phyloP scores from a whole-genome alignment of 2,797 vertebrate genomes.

The Coregonus ussuriensis region DNA sequence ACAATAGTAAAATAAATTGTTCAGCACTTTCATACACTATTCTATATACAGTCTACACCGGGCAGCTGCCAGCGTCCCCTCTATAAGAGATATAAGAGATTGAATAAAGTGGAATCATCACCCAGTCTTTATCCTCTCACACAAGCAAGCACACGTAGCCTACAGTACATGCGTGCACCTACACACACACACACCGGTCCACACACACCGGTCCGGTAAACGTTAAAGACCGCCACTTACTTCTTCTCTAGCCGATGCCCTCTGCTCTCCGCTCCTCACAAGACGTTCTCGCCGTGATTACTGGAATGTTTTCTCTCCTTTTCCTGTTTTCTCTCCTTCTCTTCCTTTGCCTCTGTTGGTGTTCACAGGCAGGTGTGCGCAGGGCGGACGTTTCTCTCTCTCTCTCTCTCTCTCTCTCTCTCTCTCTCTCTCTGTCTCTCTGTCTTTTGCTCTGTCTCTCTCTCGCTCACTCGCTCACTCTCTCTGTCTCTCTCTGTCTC shows the following conservation, averaged over 20 bases:
- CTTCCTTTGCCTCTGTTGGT: background rate
- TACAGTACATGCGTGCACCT: too few species aligned
- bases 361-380: conserved; percentile 10
- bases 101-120: background rate
- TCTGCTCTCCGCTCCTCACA: conserved; percentile 17
- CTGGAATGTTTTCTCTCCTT: conserved; percentile 11
- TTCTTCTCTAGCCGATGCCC: conserved; percentile 18
- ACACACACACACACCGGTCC: too few species aligned
- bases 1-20: background rate
- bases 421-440: too few species aligned
- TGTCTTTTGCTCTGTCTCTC: too few species aligned
- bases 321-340: background rate
- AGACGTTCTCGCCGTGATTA: conserved; percentile 12
- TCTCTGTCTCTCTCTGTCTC: too few species aligned
- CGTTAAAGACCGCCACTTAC: background rate
- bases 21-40: background rate
- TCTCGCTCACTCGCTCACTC: too few species aligned
- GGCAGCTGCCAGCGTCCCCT: background rate
- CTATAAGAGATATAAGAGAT: background rate
- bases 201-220: background rate
- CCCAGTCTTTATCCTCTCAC: background rate
- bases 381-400: background rate
- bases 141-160: background rate
- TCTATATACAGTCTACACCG: background rate
- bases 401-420: too few species aligned